Percentiles rank a stretch among this genome's conserved stretches.
These are phyloP conservation scores for Pseudochirops cupreus DNA, from an alignment of 2,797 vertebrate species.

Conservation along the genomic window DNA sequence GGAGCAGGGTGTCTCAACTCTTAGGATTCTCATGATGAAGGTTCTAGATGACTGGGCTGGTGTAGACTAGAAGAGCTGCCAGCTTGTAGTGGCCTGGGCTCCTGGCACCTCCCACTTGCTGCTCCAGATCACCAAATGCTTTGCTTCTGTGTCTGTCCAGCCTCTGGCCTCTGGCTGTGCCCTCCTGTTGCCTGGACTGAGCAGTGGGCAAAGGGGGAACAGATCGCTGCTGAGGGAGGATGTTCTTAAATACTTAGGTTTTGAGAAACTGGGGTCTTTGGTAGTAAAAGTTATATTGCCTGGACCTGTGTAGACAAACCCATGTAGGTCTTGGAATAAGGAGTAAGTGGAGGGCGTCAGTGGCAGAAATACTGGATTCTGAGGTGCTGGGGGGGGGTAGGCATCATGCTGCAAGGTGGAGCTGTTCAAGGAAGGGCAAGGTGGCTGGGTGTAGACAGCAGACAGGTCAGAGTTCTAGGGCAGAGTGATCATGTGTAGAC, in stretches of 20 bases:
- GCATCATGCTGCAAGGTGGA: background rate
- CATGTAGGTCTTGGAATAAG: background rate
- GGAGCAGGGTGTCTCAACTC: background rate
- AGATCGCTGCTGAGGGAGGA: background rate
- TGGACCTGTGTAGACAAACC: background rate
- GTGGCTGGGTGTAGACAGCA: too few relatives aligned
- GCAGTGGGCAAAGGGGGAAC: background rate
- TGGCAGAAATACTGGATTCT: background rate
- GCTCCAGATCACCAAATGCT: too few relatives aligned
- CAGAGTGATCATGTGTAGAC: too few relatives aligned
- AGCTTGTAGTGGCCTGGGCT: background rate
- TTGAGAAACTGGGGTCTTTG: background rate
- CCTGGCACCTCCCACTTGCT: background rate
- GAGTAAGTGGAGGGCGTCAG: background rate
- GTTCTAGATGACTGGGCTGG: background rate
- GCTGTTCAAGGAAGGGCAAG: too few relatives aligned
- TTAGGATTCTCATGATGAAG: background rate
- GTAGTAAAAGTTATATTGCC: background rate
- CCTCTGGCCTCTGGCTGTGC: background rate
- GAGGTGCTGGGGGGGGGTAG: too few relatives aligned
- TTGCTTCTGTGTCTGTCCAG: background rate
- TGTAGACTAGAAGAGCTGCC: background rate
- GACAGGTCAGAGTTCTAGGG: too few relatives aligned
- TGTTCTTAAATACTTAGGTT: background rate
- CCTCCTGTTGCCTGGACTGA: too few relatives aligned